Evolutionary conservation across 2,113 vertebrate genomes (phyloP), one percentile per base, ranked within the genome.

Genomic region (Channa maculata): DNA sequence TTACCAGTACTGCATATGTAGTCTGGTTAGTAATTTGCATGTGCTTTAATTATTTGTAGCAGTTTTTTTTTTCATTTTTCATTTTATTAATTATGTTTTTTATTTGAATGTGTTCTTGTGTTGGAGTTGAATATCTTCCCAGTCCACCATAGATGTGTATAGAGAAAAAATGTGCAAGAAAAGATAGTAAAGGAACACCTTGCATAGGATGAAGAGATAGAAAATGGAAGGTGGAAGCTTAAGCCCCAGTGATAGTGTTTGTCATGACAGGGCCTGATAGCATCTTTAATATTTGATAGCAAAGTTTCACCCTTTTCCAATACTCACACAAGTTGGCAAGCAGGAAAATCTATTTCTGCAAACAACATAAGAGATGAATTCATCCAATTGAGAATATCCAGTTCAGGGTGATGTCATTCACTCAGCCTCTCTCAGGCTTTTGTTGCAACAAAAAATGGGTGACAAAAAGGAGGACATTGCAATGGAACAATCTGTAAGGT

Each of bases 201-300:
- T 11, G 34, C 5, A 58, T 13, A n/a, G 24, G 44, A 33, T 44
- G 58, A 57, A n/a, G 14, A 24, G 34, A 67, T 14, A 45, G 37
- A 69, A 55, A 46, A 43, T 39, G 7, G 43, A 48, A 8, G 7
- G 33, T 14, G 58, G 48, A 24, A 53, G 58, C 71, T 64, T 65
- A 79, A 76, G 73, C 51, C 51, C 49, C 60, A 61, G 55, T 38
- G 75, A 71, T 65, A 69, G 60, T 71, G 63, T 77, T 74, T 65
- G 75, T 77, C 79, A 73, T 68, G 60, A 49, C 44, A 15, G 39
- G 37, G 34, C 37, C 71, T 49, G 84, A 92, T 89, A 86, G 71
- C 63, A 87, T 86, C 81, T 89, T 88, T 86, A 87, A 92, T 90
- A 90, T 89, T 86, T 91, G 49, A 91, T 83, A 66, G 72, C 53